These are phyloP conservation scores for Lamproptera curius DNA, from an alignment of 2,888 invertebrate species.

Conservation along the genomic window DNA sequence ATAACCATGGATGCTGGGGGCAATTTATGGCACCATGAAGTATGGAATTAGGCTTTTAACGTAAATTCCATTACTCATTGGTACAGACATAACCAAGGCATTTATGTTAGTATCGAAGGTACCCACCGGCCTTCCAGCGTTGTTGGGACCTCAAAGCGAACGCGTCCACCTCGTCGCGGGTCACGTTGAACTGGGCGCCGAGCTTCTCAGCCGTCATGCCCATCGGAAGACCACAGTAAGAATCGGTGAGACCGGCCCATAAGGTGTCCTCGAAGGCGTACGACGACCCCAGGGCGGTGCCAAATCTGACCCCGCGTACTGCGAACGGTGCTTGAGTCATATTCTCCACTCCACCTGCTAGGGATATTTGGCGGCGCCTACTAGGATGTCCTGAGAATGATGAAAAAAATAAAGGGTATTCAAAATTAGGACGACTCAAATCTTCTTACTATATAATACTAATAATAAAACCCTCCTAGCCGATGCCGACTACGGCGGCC, in stretches of 20 bases:
- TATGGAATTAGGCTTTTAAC: no score
- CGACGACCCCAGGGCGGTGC: conserved; percentile 88
- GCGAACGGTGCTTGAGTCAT: conserved; percentile 96
- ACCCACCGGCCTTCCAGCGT: conserved; percentile 89
- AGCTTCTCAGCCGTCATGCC: conserved; percentile 97
- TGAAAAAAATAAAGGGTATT: no score
- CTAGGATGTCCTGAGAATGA: conserved; percentile 92
- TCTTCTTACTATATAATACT: no score
- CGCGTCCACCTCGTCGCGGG: conserved; percentile 89
- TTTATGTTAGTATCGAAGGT: no score
- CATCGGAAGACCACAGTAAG: conserved; percentile 95
- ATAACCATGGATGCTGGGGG: no score
- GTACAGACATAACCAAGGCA: no score
- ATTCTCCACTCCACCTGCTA: conserved; percentile 96
- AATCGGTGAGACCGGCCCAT: conserved; percentile 91
- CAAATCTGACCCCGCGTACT: conserved; percentile 91
- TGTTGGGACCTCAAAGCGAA: conserved; percentile 92
- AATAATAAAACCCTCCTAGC: no score
- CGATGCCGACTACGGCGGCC: no score
- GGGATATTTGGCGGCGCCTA: conserved; percentile 90
- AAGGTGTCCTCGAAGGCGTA: conserved; percentile 91
- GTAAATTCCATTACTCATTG: no score
- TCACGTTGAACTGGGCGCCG: conserved; percentile 87
- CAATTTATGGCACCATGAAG: no score
- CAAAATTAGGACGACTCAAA: no score